These are phyloP conservation scores for Drosophila auraria DNA, from an alignment of 1,140 invertebrate genomes.

Conservation along the genomic window DNA sequence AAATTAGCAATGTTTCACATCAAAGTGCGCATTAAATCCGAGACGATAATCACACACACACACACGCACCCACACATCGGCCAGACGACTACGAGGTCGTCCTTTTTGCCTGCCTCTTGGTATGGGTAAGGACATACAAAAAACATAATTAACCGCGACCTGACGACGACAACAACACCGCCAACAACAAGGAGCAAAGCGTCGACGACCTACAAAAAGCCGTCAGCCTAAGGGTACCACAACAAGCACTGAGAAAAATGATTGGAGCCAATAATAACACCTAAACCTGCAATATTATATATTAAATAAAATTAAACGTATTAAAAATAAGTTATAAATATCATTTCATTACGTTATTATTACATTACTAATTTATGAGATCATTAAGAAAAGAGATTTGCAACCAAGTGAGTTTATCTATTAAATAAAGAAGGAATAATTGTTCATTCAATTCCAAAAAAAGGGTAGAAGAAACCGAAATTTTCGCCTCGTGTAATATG, in stretches of 20 bases:
- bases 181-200: constrained; percentile 22
- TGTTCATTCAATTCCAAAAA: too few species aligned
- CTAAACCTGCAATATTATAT: background rate
- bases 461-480: fast-evolving
- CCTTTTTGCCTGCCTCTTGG: constrained; percentile 42
- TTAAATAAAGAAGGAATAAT: background rate
- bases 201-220: constrained; percentile 44
- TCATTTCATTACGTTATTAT: too few species aligned
- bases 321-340: too few species aligned
- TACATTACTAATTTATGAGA: too few species aligned
- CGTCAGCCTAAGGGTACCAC: constrained; percentile 23
- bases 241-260: constrained; percentile 3
- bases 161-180: constrained; percentile 39
- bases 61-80: constrained; percentile 6
- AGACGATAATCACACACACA: constrained; percentile 74
- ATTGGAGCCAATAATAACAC: too few species aligned
- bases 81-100: constrained; percentile 28
- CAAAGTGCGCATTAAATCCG: constrained; percentile 79
- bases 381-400: too few species aligned
- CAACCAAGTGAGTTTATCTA: too few species aligned
- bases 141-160: constrained; percentile 82
- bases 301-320: too few species aligned
- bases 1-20: constrained; percentile 83
- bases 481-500: background rate
- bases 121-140: constrained; percentile 70